phyloP scores from a whole-genome alignment of 2,797 vertebrate species.

The Clarias laeviceps region DNA sequence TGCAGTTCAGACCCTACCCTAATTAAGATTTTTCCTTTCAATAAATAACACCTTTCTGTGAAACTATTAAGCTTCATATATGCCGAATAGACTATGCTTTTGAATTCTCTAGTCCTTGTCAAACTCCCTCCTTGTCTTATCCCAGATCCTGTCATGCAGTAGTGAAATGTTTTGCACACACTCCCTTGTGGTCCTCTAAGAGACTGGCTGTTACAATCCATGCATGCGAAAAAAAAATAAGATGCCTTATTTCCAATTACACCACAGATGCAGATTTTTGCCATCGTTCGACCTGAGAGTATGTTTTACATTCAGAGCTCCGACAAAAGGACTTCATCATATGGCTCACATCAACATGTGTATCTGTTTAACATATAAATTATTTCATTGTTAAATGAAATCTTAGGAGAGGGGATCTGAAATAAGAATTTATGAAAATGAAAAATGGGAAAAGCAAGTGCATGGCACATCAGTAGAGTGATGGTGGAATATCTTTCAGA shows the following conservation, averaged over 20 bases:
- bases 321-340: constrained; percentile 51
- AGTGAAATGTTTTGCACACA: constrained; percentile 5
- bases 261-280: constrained; percentile 15
- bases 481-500: constrained; percentile 52
- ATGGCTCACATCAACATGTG: constrained; percentile 56
- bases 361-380: constrained; percentile 71
- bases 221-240: background rate
- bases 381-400: constrained; percentile 52
- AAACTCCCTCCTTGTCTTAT: background rate
- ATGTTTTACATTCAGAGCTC: constrained; percentile 20
- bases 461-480: constrained; percentile 52
- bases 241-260: background rate
- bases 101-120: background rate
- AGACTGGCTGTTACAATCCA: background rate
- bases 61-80: background rate
- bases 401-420: constrained; percentile 36
- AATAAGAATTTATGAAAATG: constrained; percentile 39
- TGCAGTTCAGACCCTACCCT: background rate
- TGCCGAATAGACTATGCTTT: background rate
- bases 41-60: constrained; percentile 14
- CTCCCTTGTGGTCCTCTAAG: constrained; percentile 1
- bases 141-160: constrained; percentile 10
- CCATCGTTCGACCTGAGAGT: constrained; percentile 10
- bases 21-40: constrained; percentile 14
- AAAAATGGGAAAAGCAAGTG: constrained; percentile 48